These are phyloP conservation scores for Actinostola sp. DNA, from an alignment of 92 coral and sea anemone species.

Conservation along the genomic window DNA sequence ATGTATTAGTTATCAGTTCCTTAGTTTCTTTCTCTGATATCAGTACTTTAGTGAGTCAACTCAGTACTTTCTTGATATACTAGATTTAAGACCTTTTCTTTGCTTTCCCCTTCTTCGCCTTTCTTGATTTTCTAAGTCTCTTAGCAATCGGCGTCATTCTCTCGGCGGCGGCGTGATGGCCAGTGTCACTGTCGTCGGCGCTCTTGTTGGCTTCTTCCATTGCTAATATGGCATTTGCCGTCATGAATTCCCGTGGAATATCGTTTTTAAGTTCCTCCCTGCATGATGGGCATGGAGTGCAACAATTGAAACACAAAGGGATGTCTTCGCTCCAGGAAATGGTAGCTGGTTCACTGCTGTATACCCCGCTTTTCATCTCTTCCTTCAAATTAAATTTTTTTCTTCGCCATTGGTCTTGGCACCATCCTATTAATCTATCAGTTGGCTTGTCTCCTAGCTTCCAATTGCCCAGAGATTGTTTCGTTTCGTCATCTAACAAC, in stretches of 20 bases:
- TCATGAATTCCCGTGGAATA: conserved; percentile 33
- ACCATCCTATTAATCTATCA: conserved; percentile 31
- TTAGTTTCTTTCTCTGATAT: too few species aligned
- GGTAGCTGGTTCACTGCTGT: conserved; percentile 7
- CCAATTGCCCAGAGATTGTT: conserved; percentile 21
- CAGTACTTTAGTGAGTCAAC: too few species aligned
- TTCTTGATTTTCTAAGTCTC: too few species aligned
- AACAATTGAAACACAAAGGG: conserved; percentile 43
- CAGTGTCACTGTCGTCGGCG: too few species aligned
- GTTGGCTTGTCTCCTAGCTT: conserved; percentile 29
- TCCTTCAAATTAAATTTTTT: background rate
- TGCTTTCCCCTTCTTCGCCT: too few species aligned
- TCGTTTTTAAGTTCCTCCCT: conserved; percentile 22
- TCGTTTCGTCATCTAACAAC: conserved; percentile 9
- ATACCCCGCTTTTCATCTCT: conserved; percentile 4
- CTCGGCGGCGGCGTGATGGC: too few species aligned
- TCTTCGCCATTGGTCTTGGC: conserved; percentile 59
- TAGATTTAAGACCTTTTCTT: too few species aligned
- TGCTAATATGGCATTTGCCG: conserved; percentile 28
- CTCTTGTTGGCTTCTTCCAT: too few species aligned
- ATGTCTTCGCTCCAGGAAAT: conserved; percentile 31
- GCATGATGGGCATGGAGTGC: conserved; percentile 52
- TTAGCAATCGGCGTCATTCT: too few species aligned
- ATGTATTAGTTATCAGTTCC: too few species aligned
- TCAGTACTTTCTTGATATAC: too few species aligned